Conservation (phyloP, 2,797 vertebrate species). For the Onychomys arenicola region DNA sequence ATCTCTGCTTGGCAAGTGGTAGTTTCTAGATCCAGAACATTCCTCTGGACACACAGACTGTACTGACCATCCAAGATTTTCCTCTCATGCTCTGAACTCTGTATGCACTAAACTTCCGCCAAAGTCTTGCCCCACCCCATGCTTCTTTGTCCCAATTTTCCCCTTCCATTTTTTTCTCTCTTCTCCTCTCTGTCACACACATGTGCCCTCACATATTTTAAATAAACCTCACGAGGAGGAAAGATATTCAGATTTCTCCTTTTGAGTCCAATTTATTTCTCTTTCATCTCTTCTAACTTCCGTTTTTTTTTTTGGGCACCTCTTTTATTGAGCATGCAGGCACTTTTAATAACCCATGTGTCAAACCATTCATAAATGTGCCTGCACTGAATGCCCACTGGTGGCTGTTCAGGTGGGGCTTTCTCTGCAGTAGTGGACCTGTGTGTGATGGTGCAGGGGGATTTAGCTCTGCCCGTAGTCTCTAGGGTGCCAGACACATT, state of each 20-base stretch:
- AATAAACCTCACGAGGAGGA: neutral
- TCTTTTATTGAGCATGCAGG: neutral
- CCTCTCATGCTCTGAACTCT: neutral
- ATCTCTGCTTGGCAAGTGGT: neutral
- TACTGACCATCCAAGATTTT: neutral
- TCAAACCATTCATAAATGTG: neutral
- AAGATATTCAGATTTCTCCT: neutral
- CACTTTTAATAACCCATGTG: neutral
- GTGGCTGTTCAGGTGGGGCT: neutral
- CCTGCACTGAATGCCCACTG: neutral
- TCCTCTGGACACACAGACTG: neutral
- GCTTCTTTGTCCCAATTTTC: neutral
- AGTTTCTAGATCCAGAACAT: neutral
- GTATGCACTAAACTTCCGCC: neutral
- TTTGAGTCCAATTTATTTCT: neutral
- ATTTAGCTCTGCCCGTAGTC: neutral
- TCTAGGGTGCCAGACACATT: neutral
- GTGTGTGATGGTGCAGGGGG: neutral
- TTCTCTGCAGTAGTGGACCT: neutral
- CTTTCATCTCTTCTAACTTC: neutral
- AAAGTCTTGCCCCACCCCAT: neutral
- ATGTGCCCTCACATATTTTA: neutral
- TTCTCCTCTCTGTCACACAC: neutral
- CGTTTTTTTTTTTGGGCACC: neutral
- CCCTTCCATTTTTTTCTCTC: neutral